Base-by-base conservation (phyloP, 2,797 vertebrate genomes). In the Microctenopoma lineatum region DNA sequence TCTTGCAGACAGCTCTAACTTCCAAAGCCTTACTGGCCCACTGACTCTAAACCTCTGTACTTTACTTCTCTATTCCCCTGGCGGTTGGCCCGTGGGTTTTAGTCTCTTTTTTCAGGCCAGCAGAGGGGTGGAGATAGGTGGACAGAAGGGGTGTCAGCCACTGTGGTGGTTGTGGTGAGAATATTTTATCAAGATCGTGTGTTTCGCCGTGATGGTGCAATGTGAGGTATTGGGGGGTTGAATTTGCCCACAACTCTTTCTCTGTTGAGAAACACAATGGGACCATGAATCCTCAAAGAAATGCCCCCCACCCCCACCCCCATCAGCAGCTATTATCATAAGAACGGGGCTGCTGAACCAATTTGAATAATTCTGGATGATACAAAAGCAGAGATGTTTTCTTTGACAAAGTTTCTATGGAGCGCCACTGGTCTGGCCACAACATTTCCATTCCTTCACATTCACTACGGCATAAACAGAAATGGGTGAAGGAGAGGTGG, bases 301-400 rank as follows among this genome's bases (percentile, higher is more conserved):
- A 88, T 83, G 78, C 39, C 46, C 70, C 64, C 71, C 61, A 48
- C 51, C 38, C 66, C 70, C 48, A 69, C 57, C 50, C 51, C 38
- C 66, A 70, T 48, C 53, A 80, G 74, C 79, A 84, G 74, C 84
- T 83, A 93, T 94, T 92, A 93, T 83, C 92, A 93, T 95, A 90
- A 93, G 86, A 93, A 93, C 82, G 84, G 90, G 75, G 64, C 69
- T 58, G 83, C 83, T 79, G 81, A 87, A 84, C 87, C 77, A 78
- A 85, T 91, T 88, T 88, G 84, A 92, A 93, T 91, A 88, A 90
- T 90, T 92, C 84, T 67, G 41, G 69, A 87, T 85, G 77, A 89
- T 81, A 87, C 89, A 90, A 90, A 89, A 92, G 84, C 77, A 74
- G 81, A 80, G 81, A 84, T 85, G 84, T 90, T 87, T 87, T 89